Conservation (phyloP, 2,888 invertebrate genomes). For the Drosophila paracracens region DNA sequence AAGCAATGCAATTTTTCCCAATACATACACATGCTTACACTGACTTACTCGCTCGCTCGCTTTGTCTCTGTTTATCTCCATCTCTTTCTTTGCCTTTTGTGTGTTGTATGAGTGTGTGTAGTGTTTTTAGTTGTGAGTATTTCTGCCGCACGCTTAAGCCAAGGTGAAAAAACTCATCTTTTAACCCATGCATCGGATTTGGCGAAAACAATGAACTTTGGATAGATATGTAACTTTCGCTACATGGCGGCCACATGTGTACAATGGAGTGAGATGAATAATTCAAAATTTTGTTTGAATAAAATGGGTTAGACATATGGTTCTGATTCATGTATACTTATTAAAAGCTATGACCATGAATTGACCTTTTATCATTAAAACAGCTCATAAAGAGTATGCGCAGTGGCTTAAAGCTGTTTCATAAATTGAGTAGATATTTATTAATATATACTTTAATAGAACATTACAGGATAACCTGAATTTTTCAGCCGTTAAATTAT, state of each 20-base stretch:
- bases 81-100: background rate
- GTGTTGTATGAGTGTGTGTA: background rate
- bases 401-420: background rate
- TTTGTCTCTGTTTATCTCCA: background rate
- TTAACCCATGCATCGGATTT: slow-evolving; percentile 43
- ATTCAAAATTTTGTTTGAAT: background rate
- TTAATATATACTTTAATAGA: background rate
- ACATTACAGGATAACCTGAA: background rate
- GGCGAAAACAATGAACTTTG: slow-evolving; percentile 52
- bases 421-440: background rate
- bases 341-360: background rate
- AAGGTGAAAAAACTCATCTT: slow-evolving; percentile 48
- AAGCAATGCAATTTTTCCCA: slow-evolving; percentile 28
- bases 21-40: background rate
- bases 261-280: background rate
- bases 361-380: background rate
- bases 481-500: background rate
- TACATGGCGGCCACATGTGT: background rate
- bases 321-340: background rate
- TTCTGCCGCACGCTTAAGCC: slow-evolving; percentile 31
- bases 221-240: slow-evolving; percentile 31
- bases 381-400: background rate
- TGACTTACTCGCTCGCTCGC: background rate
- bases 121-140: slow-evolving; percentile 18
- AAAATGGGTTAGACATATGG: background rate